phyloP scores from a whole-genome alignment of 2,888 invertebrate genomes.

The Euzetes globulus region DNA sequence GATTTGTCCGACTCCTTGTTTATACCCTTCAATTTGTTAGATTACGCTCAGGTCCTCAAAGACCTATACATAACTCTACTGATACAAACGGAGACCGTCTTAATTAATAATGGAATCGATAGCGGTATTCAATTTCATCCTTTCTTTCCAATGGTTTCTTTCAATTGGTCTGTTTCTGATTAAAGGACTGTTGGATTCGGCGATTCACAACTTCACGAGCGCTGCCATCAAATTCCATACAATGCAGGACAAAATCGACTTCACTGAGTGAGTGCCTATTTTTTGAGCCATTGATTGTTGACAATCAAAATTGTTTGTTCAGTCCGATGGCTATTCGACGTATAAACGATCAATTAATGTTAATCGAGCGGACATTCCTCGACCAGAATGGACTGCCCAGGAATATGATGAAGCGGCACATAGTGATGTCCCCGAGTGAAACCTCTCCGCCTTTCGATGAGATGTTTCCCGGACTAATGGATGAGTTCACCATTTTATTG shows the following conservation, averaged over 20 bases:
- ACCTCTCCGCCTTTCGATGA: conserved; percentile 29
- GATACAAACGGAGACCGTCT: conserved; percentile 2
- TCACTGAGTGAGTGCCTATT: conserved; percentile 38
- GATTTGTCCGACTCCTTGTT: conserved; percentile 47
- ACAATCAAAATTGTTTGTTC: background rate
- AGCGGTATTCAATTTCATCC: conserved; percentile 34
- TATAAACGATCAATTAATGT: conserved; percentile 42
- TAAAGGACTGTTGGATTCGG: conserved; percentile 38
- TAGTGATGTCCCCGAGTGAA: conserved; percentile 35
- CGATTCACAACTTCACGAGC: conserved; percentile 40
- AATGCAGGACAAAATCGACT: conserved; percentile 40
- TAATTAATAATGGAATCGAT: conserved; percentile 16
- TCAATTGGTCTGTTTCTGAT: background rate
- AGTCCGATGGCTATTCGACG: conserved; percentile 42
- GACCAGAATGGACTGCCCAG: conserved; percentile 41
- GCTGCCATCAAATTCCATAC: conserved; percentile 42
- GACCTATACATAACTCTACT: conserved; percentile 38
- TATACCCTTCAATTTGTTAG: conserved; percentile 48
- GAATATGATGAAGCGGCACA: conserved; percentile 35
- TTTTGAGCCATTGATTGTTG: background rate
- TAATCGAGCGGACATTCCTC: conserved; percentile 42
- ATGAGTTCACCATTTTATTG: conserved; percentile 37
- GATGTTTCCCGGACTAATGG: conserved; percentile 40
- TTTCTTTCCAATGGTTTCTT: background rate
- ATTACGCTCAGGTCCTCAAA: conserved; percentile 44